Evolutionary conservation across 2,113 vertebrate genomes (phyloP), one percentile per base, ranked within the genome.

Genomic region (Cynoglossus semilaevis): DNA sequence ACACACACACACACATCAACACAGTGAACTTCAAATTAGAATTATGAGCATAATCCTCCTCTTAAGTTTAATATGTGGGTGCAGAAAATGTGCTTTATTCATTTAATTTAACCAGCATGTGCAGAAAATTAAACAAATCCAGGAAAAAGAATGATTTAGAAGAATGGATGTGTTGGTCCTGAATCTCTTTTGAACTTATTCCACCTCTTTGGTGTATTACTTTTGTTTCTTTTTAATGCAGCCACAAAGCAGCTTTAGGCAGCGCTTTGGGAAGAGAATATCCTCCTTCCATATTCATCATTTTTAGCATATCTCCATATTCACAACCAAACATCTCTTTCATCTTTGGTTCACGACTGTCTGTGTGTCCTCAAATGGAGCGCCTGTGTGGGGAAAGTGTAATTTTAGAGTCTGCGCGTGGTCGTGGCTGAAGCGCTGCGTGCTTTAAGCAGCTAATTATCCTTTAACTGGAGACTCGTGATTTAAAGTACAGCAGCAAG

Each of bases 121-220:
- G 22, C 2, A 29, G 2, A 29, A 6, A 29, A 29, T 29, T 6
- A 29, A 29, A 29, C 3, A 29, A 29, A 29, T 29, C 22, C 22
- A 29, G 22, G 22, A 29, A 29, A 29, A 29, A 29, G 2, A 29
- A 29, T 29, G 22, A 29, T 29, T 29, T 6, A 2, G 6, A 6
- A 4, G 6, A 29, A 29, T 2, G 22, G 22, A 29, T 29, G 71
- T 75, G 76, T 15, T 16, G 18, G 34, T 83, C 70, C 70, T 84
- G 77, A 87, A 84, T 86, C 72, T 83, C 64, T 57, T 50, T 65
- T 15, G 29, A 40, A 37, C 55, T 49, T 62, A 77, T 54, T 35
- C 35, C 48, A 52, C 52, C 37, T 38, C 36, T n/a, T 36, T 14
- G 15, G 46, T 42, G 22, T 34, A 49, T 57, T 44, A 18, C 35